phyloP scores from a whole-genome alignment of 1,140 invertebrate genomes.

The Pseudomyrmex dendroicus region DNA sequence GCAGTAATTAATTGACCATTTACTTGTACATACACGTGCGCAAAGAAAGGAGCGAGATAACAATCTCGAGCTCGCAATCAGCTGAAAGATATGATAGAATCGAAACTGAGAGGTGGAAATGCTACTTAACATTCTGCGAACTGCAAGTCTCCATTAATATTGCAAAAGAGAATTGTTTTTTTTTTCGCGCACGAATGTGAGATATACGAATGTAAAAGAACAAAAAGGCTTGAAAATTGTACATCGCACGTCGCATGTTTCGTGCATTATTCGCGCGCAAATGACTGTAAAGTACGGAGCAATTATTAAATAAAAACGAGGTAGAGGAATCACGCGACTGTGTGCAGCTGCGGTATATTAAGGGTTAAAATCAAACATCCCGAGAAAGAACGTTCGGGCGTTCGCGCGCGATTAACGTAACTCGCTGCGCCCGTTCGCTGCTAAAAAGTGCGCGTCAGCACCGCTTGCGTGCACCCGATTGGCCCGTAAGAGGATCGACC shows the following conservation, averaged over 20 bases:
- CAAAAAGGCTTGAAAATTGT: not conserved
- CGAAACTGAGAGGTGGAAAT: not conserved
- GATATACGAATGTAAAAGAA: not conserved
- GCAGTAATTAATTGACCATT: constrained; percentile 43
- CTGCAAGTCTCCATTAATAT: not conserved
- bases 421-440: constrained; percentile 43
- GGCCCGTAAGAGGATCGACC: constrained; percentile 57
- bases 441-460: constrained; percentile 57
- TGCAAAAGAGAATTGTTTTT: not conserved
- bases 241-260: no score
- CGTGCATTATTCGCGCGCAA: not conserved
- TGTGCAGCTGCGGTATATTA: constrained; percentile 24
- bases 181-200: not conserved
- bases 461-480: constrained; percentile 55
- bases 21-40: not conserved
- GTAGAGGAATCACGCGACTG: constrained; percentile 7
- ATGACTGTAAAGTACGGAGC: not conserved
- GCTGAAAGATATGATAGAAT: not conserved
- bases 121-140: not conserved
- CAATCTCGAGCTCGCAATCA: not conserved
- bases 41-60: not conserved
- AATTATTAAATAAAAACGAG: constrained; percentile 33
- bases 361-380: constrained; percentile 31
- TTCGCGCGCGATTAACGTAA: constrained; percentile 55
- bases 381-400: constrained; percentile 7